Evolutionary conservation across 1,140 invertebrate species (phyloP).

Genomic region (Andricus grossulariae): DNA sequence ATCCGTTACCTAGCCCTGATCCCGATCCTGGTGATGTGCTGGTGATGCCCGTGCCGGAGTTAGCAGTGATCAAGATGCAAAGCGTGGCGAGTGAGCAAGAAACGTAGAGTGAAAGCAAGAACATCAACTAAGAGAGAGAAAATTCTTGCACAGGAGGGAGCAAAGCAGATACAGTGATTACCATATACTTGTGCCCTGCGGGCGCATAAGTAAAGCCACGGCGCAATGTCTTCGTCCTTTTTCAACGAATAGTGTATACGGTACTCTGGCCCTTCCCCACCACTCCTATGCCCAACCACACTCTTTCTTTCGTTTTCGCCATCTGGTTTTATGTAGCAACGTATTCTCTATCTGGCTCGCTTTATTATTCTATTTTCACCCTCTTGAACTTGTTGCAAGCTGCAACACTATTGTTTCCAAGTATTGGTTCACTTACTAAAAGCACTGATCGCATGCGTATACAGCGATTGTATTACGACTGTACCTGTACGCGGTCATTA

Average conservation of each 20-base stretch:
- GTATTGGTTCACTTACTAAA: no score
- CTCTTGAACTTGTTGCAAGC: not conserved
- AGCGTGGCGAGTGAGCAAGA: constrained; percentile 46
- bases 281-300: not conserved
- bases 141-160: constrained; percentile 44
- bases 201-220: constrained; percentile 68
- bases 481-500: not conserved
- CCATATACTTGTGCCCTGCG: constrained; percentile 73
- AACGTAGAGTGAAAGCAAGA: constrained; percentile 32
- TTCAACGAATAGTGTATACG: constrained; percentile 62
- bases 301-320: not conserved
- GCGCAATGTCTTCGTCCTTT: constrained; percentile 68
- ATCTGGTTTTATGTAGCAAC: not conserved
- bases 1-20: no score
- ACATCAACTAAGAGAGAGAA: constrained; percentile 42
- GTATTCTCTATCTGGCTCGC: not conserved
- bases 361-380: not conserved
- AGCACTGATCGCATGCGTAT: not conserved
- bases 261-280: constrained; percentile 26
- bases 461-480: not conserved
- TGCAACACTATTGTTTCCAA: no score
- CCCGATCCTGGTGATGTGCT: no score
- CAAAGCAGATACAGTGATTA: constrained; percentile 60
- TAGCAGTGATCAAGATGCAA: not conserved
- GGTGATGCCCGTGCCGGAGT: not conserved